Percentiles rank a stretch among this genome's conserved stretches.
Evolutionary conservation across 1,140 invertebrate genomes (phyloP).

Genomic region (Drosophila ironensis): DNA sequence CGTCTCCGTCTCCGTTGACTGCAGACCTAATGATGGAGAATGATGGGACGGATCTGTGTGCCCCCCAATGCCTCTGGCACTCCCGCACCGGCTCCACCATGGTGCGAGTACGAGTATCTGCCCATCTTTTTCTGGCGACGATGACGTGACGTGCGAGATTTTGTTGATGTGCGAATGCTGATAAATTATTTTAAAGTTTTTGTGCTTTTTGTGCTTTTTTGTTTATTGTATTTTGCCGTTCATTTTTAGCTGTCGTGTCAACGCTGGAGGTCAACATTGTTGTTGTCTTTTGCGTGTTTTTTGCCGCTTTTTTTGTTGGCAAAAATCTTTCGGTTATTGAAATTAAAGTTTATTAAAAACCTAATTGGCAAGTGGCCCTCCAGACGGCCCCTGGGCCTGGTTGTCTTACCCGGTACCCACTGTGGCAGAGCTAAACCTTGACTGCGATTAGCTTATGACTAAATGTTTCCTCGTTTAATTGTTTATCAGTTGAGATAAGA

Average conservation of each 20-base stretch:
- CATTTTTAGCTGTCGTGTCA: slow-evolving; percentile 69
- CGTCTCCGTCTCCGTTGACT: slow-evolving; percentile 1
- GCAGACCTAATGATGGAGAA: slow-evolving; percentile 26
- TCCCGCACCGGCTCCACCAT: background rate
- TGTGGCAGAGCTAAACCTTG: background rate
- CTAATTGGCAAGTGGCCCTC: too few relatives aligned
- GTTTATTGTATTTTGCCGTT: slow-evolving; percentile 45
- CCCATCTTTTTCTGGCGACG: slow-evolving; percentile 18
- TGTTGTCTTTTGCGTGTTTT: slow-evolving; percentile 20
- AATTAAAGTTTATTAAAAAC: slow-evolving; percentile 72
- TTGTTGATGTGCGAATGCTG: slow-evolving; percentile 62
- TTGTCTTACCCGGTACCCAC: background rate
- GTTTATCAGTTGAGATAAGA: slow-evolving; percentile 7
- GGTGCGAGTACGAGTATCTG: background rate
- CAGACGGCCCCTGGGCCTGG: slow-evolving; percentile 15
- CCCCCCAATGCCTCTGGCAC: background rate
- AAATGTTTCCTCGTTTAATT: slow-evolving; percentile 10
- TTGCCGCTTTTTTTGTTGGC: slow-evolving; percentile 30
- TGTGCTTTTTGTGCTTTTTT: slow-evolving; percentile 25
- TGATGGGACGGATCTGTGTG: slow-evolving; percentile 24
- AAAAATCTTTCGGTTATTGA: slow-evolving; percentile 60
- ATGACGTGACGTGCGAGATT: slow-evolving; percentile 75
- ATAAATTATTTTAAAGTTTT: slow-evolving; percentile 68
- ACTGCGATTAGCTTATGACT: slow-evolving; percentile 9
- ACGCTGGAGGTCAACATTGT: slow-evolving; percentile 54